phyloP scores from a whole-genome alignment of 2,113 vertebrate genomes.

The Platycercus adscitus region DNA sequence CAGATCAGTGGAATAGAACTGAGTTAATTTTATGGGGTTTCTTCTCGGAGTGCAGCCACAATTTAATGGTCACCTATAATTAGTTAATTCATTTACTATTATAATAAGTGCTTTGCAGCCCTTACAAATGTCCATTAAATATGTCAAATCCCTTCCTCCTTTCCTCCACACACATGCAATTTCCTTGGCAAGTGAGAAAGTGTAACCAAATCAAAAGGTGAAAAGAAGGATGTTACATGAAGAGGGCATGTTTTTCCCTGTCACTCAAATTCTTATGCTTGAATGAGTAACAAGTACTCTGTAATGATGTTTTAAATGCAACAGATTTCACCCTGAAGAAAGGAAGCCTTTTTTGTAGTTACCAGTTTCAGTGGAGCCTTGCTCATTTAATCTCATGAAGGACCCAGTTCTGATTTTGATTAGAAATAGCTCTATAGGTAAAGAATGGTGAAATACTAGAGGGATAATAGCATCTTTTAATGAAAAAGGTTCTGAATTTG shows the following conservation, averaged over 20 bases:
- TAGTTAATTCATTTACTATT: slow-evolving; percentile 46
- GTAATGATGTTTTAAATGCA: slow-evolving; percentile 17
- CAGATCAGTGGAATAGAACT: slow-evolving; percentile 14
- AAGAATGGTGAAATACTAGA: neutral
- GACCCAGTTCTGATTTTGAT: neutral
- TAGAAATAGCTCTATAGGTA: neutral
- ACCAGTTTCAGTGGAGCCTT: neutral
- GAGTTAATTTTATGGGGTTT: slow-evolving; percentile 33
- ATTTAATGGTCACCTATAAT: slow-evolving; percentile 55
- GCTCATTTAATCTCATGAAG: neutral
- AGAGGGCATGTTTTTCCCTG: slow-evolving; percentile 35
- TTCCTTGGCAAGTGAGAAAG: slow-evolving; percentile 51
- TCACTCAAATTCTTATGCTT: slow-evolving; percentile 49
- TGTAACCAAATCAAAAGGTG: slow-evolving; percentile 6
- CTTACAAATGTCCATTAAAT: slow-evolving; percentile 39
- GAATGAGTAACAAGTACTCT: neutral
- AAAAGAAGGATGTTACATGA: slow-evolving; percentile 9
- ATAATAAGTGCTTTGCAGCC: slow-evolving; percentile 26
- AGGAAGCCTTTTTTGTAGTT: neutral
- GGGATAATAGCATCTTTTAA: neutral
- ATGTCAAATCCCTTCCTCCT: slow-evolving; percentile 39
- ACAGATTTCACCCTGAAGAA: neutral
- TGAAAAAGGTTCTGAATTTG: neutral
- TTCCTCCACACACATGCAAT: slow-evolving; percentile 15
- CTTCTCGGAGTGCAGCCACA: slow-evolving; percentile 4